Evolutionary conservation across 2,888 invertebrate genomes (phyloP).

Genomic region (Ichneumoninae sp.): DNA sequence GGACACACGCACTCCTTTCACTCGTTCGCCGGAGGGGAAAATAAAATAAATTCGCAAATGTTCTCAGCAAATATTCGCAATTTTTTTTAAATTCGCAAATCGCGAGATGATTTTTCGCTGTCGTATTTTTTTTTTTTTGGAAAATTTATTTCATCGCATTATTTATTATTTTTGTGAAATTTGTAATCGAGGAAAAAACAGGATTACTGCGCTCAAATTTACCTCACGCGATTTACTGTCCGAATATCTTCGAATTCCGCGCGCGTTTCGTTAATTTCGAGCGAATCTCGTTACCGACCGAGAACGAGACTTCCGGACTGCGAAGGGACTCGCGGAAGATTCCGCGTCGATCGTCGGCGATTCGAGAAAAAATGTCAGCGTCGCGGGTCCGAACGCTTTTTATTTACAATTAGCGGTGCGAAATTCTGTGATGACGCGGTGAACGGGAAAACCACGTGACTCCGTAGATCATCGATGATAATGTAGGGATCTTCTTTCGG

Average conservation of each 20-base stretch:
- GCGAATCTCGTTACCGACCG: no score
- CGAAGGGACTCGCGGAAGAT: not conserved
- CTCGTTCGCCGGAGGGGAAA: slow-evolving; percentile 15
- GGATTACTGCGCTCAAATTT: slow-evolving; percentile 11
- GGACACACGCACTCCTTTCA: slow-evolving; percentile 1
- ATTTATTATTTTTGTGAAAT: not conserved
- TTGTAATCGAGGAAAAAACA: slow-evolving; percentile 3
- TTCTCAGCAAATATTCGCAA: not conserved
- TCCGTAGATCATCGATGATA: not conserved
- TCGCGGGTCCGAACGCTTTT: not conserved
- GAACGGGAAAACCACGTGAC: not conserved
- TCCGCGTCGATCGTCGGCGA: not conserved
- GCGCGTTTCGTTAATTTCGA: no score
- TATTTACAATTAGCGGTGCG: slow-evolving; percentile 25
- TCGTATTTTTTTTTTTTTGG: no score
- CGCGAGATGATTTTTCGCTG: not conserved
- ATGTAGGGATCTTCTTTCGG: not conserved
- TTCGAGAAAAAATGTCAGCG: not conserved
- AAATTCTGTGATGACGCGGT: not conserved
- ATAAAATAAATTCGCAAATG: not conserved
- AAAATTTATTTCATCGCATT: no score
- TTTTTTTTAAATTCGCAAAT: not conserved
- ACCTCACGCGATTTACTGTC: not conserved
- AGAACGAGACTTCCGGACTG: no score
- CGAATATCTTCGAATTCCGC: not conserved